phyloP scores from a whole-genome alignment of 2,113 vertebrate species.

The Saccopteryx leptura region DNA sequence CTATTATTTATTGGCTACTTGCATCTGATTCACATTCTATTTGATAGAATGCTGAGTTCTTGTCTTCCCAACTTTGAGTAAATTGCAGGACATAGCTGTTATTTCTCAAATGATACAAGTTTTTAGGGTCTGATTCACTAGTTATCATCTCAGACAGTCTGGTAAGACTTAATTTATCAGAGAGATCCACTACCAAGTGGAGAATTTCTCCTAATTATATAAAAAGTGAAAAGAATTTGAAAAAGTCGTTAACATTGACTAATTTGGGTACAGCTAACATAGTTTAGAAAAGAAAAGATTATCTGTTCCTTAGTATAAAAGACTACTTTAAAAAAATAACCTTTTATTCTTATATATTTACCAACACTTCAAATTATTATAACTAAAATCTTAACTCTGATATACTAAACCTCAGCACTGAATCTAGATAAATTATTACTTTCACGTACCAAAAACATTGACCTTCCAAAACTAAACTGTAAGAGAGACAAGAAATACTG shows the following conservation, averaged over 20 bases:
- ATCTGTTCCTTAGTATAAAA: conserved; percentile 70
- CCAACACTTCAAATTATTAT: not conserved
- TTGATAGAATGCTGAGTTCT: not conserved
- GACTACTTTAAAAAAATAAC: not conserved
- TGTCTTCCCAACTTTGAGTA: not conserved
- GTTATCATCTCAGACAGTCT: conserved; percentile 70
- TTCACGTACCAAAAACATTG: not conserved
- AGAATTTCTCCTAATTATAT: conserved; percentile 70
- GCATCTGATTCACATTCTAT: not conserved
- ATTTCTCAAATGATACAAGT: conserved; percentile 28
- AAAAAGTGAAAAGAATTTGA: conserved; percentile 68
- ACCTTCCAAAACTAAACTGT: not conserved
- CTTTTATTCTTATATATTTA: conserved; percentile 9
- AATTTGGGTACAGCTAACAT: conserved; percentile 64
- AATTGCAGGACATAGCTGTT: not conserved
- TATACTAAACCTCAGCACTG: not conserved
- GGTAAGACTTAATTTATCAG: conserved; percentile 63
- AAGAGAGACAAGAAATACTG: not conserved
- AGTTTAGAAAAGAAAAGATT: conserved; percentile 22
- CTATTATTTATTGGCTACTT: not conserved
- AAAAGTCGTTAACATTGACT: conserved; percentile 70
- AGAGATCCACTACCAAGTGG: conserved; percentile 43
- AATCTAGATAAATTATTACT: not conserved
- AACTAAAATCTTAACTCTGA: not conserved
- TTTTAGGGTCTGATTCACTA: conserved; percentile 69